Conservation (phyloP, 2,797 vertebrate species). For the Pelobates cultripes region DNA sequence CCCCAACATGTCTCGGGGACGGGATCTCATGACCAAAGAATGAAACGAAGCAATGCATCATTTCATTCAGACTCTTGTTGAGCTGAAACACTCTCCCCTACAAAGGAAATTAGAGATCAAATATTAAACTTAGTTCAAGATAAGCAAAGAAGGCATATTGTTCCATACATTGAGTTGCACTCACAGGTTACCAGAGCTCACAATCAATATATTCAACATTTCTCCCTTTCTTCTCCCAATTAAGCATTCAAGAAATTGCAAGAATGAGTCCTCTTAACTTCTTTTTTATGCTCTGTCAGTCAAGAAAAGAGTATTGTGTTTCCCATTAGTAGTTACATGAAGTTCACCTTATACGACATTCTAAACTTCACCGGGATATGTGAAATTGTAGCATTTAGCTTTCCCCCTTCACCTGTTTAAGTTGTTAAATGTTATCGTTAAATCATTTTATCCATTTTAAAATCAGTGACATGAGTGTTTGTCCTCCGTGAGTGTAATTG, state of each 20-base stretch:
- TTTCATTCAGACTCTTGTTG: conserved; percentile 54
- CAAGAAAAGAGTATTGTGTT: conserved; percentile 60
- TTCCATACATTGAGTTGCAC: conserved; percentile 57
- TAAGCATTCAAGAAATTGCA: conserved; percentile 60
- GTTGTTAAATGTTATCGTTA: conserved; percentile 46
- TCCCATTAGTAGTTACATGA: conserved; percentile 62
- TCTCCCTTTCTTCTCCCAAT: conserved; percentile 61
- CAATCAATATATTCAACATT: conserved; percentile 61
- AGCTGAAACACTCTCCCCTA: conserved; percentile 56
- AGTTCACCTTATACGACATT: conserved; percentile 62
- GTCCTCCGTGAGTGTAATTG: conserved; percentile 3
- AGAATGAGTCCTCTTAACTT: conserved; percentile 58
- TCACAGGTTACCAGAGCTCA: conserved; percentile 62
- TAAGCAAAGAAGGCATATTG: conserved; percentile 62
- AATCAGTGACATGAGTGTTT: conserved; percentile 20
- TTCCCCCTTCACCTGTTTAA: conserved; percentile 48
- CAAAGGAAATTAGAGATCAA: conserved; percentile 64
- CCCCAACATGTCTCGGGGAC: conserved; percentile 36
- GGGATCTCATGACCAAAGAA: conserved; percentile 50
- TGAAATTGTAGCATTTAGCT: conserved; percentile 49
- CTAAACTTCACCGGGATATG: conserved; percentile 57
- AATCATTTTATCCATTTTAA: conserved; percentile 24
- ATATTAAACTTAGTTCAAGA: conserved; percentile 59
- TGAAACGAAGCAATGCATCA: conserved; percentile 52
- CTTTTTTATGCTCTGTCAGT: conserved; percentile 64